phyloP scores from a whole-genome alignment of 2,888 invertebrate species.

The Marronus borbonicus region DNA sequence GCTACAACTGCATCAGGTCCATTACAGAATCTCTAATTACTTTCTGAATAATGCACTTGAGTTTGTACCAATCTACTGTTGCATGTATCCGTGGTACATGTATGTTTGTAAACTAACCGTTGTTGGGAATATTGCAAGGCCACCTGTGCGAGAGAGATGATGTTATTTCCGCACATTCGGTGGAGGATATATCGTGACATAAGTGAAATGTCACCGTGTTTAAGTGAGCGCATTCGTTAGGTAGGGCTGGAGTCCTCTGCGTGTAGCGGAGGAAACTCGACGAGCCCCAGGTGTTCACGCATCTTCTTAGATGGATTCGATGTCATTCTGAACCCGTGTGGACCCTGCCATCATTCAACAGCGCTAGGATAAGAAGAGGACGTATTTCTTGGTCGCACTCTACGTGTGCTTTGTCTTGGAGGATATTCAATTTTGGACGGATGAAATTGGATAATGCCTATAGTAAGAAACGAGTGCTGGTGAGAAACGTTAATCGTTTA shows the following conservation, averaged over 20 bases:
- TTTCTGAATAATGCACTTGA: not conserved
- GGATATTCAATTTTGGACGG: slow-evolving; percentile 30
- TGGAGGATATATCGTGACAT: slow-evolving; percentile 62
- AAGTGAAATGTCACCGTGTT: slow-evolving; percentile 67
- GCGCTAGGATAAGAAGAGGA: slow-evolving; percentile 52
- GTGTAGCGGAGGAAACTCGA: slow-evolving; percentile 49
- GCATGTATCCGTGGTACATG: not conserved
- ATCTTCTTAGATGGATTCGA: slow-evolving; percentile 60
- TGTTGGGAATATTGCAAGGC: slow-evolving; percentile 5
- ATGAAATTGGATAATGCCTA: slow-evolving; percentile 22
- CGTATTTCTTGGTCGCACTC: slow-evolving; percentile 39
- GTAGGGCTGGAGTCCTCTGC: slow-evolving; percentile 52
- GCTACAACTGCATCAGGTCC: no score
- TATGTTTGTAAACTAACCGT: slow-evolving; percentile 15
- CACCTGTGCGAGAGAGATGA: slow-evolving; percentile 37
- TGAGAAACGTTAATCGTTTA: not conserved
- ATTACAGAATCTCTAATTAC: not conserved
- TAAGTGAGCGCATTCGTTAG: slow-evolving; percentile 66
- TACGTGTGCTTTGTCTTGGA: slow-evolving; percentile 26
- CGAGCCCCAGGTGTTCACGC: slow-evolving; percentile 63
- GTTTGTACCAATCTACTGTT: not conserved
- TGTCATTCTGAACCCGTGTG: slow-evolving; percentile 59
- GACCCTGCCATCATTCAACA: slow-evolving; percentile 60
- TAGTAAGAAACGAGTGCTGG: not conserved
- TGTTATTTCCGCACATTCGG: slow-evolving; percentile 55